Percentiles rank a stretch among this genome's conserved stretches.
Evolutionary conservation across 2,797 vertebrate genomes (phyloP).

Genomic region (Parauchenoglanis punctatus): DNA sequence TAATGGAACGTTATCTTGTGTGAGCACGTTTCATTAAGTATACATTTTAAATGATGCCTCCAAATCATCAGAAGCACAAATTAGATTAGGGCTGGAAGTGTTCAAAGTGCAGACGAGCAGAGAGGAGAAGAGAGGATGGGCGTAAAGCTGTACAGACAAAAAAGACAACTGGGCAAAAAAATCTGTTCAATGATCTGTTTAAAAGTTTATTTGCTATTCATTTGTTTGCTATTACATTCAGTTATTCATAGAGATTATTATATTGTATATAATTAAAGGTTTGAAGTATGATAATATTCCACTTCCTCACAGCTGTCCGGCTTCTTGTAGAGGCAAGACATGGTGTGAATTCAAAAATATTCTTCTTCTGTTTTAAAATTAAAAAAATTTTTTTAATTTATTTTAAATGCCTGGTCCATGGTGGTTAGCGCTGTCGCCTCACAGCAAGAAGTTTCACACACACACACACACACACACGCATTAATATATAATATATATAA

Average conservation of each 20-base stretch:
- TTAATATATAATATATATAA: no score
- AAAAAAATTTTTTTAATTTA: no score
- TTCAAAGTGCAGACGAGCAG: constrained; percentile 48
- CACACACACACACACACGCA: no score
- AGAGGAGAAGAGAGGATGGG: background rate
- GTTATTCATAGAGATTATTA: background rate
- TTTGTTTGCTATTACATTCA: constrained; percentile 26
- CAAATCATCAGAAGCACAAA: constrained; percentile 56
- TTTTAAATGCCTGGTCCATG: no score
- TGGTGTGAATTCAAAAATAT: no score
- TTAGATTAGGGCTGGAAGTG: constrained; percentile 53
- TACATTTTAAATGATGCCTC: constrained; percentile 57
- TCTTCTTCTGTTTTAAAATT: no score
- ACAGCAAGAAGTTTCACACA: no score
- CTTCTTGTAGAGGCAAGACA: background rate
- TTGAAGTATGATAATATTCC: background rate
- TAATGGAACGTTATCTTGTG: constrained; percentile 59
- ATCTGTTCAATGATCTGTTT: constrained; percentile 34
- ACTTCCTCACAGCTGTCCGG: background rate
- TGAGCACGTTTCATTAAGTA: constrained; percentile 55
- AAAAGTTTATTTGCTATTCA: constrained; percentile 39
- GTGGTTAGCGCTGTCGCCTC: no score
- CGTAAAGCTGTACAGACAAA: background rate
- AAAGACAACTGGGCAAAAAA: background rate
- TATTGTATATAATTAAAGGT: background rate